These are phyloP conservation scores for Trypoxylon attenuatum DNA, from an alignment of 2,888 invertebrate genomes.

Conservation along the genomic window DNA sequence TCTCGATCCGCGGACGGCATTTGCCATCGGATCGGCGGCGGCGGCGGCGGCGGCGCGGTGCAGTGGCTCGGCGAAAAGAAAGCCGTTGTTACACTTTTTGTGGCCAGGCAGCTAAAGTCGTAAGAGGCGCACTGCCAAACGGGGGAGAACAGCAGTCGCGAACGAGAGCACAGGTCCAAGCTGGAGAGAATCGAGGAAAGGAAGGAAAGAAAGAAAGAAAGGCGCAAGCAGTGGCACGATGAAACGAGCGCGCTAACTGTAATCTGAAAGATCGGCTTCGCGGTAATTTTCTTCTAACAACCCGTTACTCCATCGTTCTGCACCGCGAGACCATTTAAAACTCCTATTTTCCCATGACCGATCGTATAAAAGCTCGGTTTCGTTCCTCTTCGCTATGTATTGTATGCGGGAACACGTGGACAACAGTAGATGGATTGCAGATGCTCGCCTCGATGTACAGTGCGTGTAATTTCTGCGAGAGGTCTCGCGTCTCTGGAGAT, in stretches of 20 bases:
- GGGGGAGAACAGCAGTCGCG: background rate
- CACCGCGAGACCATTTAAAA: constrained; percentile 45
- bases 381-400: background rate
- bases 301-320: constrained; percentile 52
- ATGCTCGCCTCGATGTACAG: too few species aligned
- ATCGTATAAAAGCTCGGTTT: background rate
- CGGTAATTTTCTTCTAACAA: constrained; percentile 50
- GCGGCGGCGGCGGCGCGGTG: too few species aligned
- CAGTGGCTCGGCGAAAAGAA: background rate
- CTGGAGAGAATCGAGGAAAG: constrained; percentile 3
- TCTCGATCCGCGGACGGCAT: too few species aligned
- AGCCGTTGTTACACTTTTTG: constrained; percentile 23
- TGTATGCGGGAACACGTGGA: background rate
- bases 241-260: constrained; percentile 52
- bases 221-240: constrained; percentile 20
- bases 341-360: constrained; percentile 49
- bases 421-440: too few species aligned
- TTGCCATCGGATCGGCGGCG: too few species aligned
- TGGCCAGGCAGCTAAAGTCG: constrained; percentile 10
- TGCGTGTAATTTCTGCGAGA: too few species aligned
- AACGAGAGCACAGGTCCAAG: constrained; percentile 14
- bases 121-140: background rate
- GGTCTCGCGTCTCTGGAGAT: too few species aligned
- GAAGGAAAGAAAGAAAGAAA: constrained; percentile 1
- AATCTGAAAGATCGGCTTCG: constrained; percentile 42